Conservation (phyloP, 2,797 vertebrate genomes). For the Hafferia zeledoni region DNA sequence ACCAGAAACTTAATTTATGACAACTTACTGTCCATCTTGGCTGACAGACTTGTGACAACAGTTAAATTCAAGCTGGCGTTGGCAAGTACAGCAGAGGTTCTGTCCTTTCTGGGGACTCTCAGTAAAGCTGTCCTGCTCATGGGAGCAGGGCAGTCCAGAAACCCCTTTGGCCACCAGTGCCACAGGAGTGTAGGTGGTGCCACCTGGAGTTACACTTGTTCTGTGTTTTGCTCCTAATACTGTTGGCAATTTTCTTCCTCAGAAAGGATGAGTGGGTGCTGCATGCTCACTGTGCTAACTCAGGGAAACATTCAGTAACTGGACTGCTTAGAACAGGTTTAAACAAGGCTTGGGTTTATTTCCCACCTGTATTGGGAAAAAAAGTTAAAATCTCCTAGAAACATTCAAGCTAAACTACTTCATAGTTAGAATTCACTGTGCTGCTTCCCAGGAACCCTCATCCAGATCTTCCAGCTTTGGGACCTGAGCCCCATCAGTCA, state of each 20-base stretch:
- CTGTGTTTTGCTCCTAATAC: not conserved
- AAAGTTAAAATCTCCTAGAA: not conserved
- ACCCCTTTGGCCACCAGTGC: not conserved
- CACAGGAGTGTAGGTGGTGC: not conserved
- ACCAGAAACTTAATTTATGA: not conserved
- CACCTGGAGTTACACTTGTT: not conserved
- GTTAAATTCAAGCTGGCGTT: not conserved
- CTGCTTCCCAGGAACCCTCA: not conserved
- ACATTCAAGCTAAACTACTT: not conserved
- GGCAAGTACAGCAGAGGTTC: not conserved
- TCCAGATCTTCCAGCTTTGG: not conserved
- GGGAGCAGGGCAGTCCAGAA: not conserved
- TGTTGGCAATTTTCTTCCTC: not conserved
- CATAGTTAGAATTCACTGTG: not conserved
- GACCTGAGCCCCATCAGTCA: not conserved
- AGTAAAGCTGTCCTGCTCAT: not conserved
- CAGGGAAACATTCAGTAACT: not conserved
- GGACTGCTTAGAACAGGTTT: not conserved
- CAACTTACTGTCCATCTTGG: not conserved
- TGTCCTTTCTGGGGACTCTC: not conserved
- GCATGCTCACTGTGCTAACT: not conserved
- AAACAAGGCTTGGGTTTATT: not conserved
- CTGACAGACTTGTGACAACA: not conserved
- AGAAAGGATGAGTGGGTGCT: not conserved
- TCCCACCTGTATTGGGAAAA: accelerated